Evolutionary conservation across 2,888 invertebrate genomes (phyloP), one percentile per base, ranked within the genome.

Genomic region (Dendrolimus houi): DNA sequence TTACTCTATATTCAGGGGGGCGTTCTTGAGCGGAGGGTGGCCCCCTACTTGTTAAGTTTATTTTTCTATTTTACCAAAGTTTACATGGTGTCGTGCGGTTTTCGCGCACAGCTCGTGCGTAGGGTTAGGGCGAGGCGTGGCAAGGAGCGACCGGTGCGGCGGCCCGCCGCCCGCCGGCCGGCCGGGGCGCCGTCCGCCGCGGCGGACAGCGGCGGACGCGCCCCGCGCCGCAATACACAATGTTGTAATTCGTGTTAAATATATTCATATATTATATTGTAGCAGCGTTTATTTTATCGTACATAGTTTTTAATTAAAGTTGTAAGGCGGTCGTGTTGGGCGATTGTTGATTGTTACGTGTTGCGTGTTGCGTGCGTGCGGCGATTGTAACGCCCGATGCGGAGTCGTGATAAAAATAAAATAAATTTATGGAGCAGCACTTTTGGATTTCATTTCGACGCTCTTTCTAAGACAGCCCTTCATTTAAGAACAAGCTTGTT

Each of bases 171-270:
- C 29, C 60, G 58, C 57, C 58, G 55, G 17, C 55, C 13, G 14
- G 57, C 54, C 17, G 17, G 55, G 55, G 57, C 56, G 58, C 55
- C 54, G 17, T 17, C 17, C 17, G 17, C 17, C 17, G 17, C 17
- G 17, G 17, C 17, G 17, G 17, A 17, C 17, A 17, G 17, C 17
- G 17, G 2, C 17, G 17, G 17, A 17, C 17, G 17, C 17, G 17
- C 17, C 17, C 17, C 2, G 29, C 29, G 29, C 29, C 1, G 29
- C 60, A 57, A 60, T 60, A 56, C 58, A 60, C 1, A 57, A 54
- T 62, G 60, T 63, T 68, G 64, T 67, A 64, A 57, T 65, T 68
- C 65, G 63, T 70, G 71, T 73, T 71, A 60, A 68, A 64, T 69
- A 65, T 67, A 67, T 69, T 69, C 59, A 63, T 68, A 66, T 63